Evolutionary conservation across 2,113 vertebrate species (phyloP), one percentile per base, ranked within the genome.

Genomic region (Indicator indicator): DNA sequence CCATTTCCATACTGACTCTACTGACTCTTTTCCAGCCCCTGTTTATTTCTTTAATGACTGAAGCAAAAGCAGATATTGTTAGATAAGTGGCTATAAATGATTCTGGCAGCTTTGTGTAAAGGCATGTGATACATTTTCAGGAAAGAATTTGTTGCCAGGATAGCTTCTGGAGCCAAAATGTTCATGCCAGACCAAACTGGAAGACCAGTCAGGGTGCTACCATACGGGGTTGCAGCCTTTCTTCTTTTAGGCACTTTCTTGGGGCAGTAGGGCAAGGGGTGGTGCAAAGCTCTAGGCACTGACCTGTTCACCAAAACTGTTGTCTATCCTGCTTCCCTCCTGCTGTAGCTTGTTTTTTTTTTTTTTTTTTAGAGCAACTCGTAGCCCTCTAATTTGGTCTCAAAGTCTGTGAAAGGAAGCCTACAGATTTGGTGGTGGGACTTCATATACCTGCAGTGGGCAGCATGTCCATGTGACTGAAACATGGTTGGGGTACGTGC

Each of bases 41-140:
- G 80, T 91, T 83, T 86, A 59, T 93, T 94, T 95, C 86, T 76
- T 91, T 95, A 91, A 84, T 84, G 73, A 92, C 65, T 86, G 80
- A 86, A 88, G 77, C 10, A 6, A 92, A 95, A 86, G 76, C 83
- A 95, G 88, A 84, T 94, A 93, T 79, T 90, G 88, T 95, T 90
- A 88, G 94, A 52, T 96, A 90, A 90, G 65, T 84, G 59, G 50
- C 86, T 93, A 70, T 94, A 95, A 95, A 95, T 93, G 60, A 81
- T 83, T 90, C 89, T 97, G 88, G 73, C 92, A 93, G 80, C 83
- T 94, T 83, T 82, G 23, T 58, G 27, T 88, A 86, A 92, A 86
- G 80, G 50, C 92, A 70, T 38, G 55, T 84, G 83, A 95, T 88
- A 90, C 78, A 76, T 86, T 95, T 91, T 90, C 76, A 88, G 65